phyloP scores from a whole-genome alignment of 2,113 vertebrate genomes.

The Lophochroa leadbeateri region DNA sequence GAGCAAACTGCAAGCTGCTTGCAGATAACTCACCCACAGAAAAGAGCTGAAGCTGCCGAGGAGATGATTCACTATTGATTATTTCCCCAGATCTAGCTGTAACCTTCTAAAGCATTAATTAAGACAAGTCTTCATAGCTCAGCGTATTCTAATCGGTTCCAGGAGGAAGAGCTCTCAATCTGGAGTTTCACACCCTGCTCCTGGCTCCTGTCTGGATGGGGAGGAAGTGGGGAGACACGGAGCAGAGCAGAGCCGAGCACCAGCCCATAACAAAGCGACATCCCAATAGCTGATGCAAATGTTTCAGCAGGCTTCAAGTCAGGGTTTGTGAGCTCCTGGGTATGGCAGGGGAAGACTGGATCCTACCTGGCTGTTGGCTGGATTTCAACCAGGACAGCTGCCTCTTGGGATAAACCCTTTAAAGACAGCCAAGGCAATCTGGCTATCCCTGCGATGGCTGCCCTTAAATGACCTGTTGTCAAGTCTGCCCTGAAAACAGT shows the following conservation, averaged over 20 bases:
- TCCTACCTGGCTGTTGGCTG: slow-evolving; percentile 18
- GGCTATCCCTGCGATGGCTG: background rate
- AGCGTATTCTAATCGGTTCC: slow-evolving; percentile 43
- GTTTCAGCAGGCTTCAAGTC: background rate
- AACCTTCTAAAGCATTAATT: slow-evolving; percentile 67
- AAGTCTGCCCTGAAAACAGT: fast-evolving
- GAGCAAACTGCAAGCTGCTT: slow-evolving; percentile 57
- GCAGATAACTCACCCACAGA: slow-evolving; percentile 16
- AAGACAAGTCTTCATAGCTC: slow-evolving; percentile 49
- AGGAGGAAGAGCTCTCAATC: background rate
- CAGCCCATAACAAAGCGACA: fast-evolving
- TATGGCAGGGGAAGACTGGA: background rate
- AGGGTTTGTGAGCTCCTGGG: fast-evolving
- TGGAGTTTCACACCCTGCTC: background rate
- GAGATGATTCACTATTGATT: slow-evolving; percentile 65
- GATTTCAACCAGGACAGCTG: slow-evolving; percentile 2
- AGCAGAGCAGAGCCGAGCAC: background rate
- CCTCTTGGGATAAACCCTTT: slow-evolving; percentile 34
- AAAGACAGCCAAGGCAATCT: slow-evolving; percentile 53
- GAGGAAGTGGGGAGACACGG: background rate
- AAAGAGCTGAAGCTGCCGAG: slow-evolving; percentile 55
- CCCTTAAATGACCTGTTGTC: background rate
- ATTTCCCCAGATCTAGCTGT: slow-evolving; percentile 42
- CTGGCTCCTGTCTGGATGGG: background rate
- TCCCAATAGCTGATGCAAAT: fast-evolving